These are phyloP conservation scores for Rhinella marina DNA, from an alignment of 2,797 vertebrate genomes.

Conservation along the genomic window DNA sequence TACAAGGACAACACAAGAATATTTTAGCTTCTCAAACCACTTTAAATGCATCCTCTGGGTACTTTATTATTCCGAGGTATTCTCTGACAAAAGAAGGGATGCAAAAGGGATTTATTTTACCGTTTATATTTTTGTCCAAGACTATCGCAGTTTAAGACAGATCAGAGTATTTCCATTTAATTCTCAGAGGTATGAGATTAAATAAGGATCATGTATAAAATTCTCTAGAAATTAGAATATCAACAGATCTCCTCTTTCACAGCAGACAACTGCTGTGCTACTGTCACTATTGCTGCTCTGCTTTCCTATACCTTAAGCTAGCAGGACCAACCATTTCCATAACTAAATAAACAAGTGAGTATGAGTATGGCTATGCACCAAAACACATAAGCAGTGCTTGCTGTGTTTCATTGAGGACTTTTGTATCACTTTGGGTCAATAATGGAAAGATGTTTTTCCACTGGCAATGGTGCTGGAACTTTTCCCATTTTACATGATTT, in stretches of 20 bases:
- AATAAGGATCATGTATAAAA: not conserved
- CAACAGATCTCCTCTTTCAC: not conserved
- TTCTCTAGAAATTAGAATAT: not conserved
- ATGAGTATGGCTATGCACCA: no score
- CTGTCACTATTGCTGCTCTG: no score
- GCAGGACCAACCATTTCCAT: no score
- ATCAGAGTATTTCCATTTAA: not conserved
- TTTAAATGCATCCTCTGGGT: not conserved
- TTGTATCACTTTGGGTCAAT: no score
- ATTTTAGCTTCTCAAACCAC: not conserved
- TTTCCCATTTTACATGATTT: no score
- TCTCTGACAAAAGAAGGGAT: slow-evolving; percentile 7
- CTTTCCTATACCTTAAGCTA: no score
- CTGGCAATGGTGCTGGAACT: no score
- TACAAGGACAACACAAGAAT: not conserved
- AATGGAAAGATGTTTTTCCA: no score
- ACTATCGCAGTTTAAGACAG: slow-evolving; percentile 6
- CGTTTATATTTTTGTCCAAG: not conserved
- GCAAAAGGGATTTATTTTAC: not conserved
- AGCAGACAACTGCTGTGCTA: not conserved
- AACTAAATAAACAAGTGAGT: no score
- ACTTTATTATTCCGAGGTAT: not conserved
- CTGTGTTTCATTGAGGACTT: no score
- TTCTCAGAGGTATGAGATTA: not conserved
- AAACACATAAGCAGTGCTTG: no score